These are phyloP conservation scores for Tetragonula carbonaria DNA, from an alignment of 2,888 invertebrate species.

Conservation along the genomic window DNA sequence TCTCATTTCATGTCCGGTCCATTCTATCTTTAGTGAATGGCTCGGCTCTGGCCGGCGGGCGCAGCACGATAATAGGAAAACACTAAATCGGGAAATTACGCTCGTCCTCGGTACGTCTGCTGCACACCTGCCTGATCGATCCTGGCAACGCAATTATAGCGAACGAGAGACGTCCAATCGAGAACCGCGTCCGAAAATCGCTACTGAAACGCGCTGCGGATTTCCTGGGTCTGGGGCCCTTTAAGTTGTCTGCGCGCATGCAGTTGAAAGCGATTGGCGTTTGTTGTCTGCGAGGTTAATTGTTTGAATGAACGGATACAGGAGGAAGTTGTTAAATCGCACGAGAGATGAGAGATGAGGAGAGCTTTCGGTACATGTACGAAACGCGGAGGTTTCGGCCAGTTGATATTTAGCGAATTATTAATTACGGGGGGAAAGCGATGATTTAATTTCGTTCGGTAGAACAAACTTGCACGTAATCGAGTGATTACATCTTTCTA, in stretches of 20 bases:
- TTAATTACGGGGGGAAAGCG: no score
- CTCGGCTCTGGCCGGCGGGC: slow-evolving; percentile 36
- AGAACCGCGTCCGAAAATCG: slow-evolving; percentile 18
- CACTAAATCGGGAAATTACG: slow-evolving; percentile 73
- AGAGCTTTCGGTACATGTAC: background rate
- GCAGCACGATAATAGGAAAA: slow-evolving; percentile 68
- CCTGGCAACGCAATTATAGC: slow-evolving; percentile 58
- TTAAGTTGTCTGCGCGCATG: background rate
- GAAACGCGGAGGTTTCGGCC: background rate
- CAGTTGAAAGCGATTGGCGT: background rate
- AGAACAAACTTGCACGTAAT: no score
- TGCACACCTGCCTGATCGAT: slow-evolving; percentile 59
- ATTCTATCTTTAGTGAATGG: no score
- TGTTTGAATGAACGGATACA: background rate
- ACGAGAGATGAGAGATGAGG: no score
- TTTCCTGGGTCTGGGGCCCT: background rate
- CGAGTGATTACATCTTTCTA: no score
- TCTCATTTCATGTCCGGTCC: no score
- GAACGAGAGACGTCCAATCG: slow-evolving; percentile 35
- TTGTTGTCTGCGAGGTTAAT: background rate
- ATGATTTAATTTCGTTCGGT: no score
- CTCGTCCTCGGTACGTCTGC: slow-evolving; percentile 54
- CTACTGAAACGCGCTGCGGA: slow-evolving; percentile 3
- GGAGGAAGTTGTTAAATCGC: background rate
- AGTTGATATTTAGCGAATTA: background rate